Conservation (phyloP, 2,888 invertebrate genomes). For the Eulithis prunata region DNA sequence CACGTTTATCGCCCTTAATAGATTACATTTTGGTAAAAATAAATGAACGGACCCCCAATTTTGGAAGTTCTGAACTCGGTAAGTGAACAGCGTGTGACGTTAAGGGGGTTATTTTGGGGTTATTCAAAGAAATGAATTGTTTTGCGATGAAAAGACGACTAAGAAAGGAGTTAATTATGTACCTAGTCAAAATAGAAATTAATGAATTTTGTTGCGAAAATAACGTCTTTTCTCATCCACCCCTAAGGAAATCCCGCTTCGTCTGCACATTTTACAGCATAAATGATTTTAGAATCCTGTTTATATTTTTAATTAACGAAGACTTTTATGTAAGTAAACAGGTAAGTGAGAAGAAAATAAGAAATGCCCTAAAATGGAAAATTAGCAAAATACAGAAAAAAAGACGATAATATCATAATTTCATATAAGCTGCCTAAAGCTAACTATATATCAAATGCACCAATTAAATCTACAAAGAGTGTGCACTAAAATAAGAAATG, state of each 20-base stretch:
- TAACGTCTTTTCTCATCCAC: conserved; percentile 2
- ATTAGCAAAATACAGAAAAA: too few relatives aligned
- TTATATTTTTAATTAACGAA: too few relatives aligned
- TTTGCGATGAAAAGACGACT: conserved; percentile 18
- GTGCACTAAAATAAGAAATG: too few relatives aligned
- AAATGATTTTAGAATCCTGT: background rate
- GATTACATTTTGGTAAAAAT: conserved; percentile 70
- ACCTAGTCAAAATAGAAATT: conserved; percentile 28
- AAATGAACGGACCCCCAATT: conserved; percentile 58
- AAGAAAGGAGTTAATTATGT: conserved; percentile 33
- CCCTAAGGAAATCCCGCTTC: background rate
- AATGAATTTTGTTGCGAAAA: conserved; percentile 27
- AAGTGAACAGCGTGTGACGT: conserved; percentile 40
- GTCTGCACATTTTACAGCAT: background rate
- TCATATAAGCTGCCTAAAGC: too few relatives aligned
- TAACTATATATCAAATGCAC: too few relatives aligned
- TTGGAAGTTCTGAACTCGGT: conserved; percentile 39
- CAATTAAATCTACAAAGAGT: too few relatives aligned
- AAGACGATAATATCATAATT: too few relatives aligned
- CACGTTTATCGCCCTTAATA: conserved; percentile 79
- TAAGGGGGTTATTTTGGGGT: conserved; percentile 9
- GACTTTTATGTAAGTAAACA: too few relatives aligned
- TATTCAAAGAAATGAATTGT: conserved; percentile 32
- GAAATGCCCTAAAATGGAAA: too few relatives aligned
- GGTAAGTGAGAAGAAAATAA: too few relatives aligned